These are phyloP conservation scores for Macrotus californicus DNA, from an alignment of 2,113 vertebrate species.

Conservation along the genomic window DNA sequence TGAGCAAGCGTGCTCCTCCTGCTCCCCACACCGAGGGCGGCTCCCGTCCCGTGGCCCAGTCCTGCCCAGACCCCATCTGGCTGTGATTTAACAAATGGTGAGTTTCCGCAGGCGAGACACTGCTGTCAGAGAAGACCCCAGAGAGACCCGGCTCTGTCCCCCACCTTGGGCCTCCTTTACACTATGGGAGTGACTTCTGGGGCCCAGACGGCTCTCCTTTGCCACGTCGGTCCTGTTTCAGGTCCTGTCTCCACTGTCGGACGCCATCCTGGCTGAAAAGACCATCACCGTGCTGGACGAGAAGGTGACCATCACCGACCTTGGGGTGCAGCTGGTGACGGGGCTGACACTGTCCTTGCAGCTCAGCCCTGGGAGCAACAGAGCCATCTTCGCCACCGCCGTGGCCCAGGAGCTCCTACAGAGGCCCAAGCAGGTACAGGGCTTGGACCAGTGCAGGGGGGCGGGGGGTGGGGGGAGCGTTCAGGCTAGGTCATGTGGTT, in stretches of 20 bases:
- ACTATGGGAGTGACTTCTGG: fast-evolving
- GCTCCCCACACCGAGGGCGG: too few species aligned
- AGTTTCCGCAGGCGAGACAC: too few species aligned
- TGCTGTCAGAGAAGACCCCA: too few species aligned
- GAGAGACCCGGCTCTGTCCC: neutral
- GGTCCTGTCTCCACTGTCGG: slow-evolving; percentile 92
- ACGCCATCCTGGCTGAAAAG: slow-evolving; percentile 90
- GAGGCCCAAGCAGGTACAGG: slow-evolving; percentile 85
- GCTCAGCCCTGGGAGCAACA: slow-evolving; percentile 91
- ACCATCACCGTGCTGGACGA: slow-evolving; percentile 91
- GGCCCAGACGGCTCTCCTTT: neutral
- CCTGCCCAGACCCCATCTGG: too few species aligned
- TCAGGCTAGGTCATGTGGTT: too few species aligned
- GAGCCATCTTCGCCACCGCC: slow-evolving; percentile 88
- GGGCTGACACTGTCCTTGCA: slow-evolving; percentile 90
- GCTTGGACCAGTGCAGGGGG: fast-evolving
- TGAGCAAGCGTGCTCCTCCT: too few species aligned
- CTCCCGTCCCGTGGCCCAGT: too few species aligned
- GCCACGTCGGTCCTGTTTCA: slow-evolving; percentile 61
- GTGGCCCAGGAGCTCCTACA: slow-evolving; percentile 88
- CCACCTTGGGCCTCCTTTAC: fast-evolving
- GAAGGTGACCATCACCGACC: slow-evolving; percentile 92
- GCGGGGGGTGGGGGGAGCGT: fast-evolving
- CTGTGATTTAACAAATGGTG: neutral
- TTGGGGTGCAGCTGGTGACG: slow-evolving; percentile 90